Percentiles rank a stretch among this genome's conserved stretches.
phyloP scores from a whole-genome alignment of 2,113 vertebrate species.

The Charina bottae region DNA sequence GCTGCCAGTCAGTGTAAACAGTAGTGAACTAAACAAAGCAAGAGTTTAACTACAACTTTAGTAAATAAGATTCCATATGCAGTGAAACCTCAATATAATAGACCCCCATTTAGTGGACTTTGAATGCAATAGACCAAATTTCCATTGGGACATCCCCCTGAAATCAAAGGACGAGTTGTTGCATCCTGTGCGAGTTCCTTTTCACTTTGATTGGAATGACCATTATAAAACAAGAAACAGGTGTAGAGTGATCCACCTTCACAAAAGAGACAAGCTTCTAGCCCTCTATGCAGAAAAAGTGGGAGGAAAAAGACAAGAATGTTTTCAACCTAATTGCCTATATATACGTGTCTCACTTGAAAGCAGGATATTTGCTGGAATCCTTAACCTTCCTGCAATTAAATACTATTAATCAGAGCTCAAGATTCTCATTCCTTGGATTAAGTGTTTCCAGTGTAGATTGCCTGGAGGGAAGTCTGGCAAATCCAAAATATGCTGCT shows the following conservation, averaged over 20 bases:
- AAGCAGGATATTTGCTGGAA: not conserved
- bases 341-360: not conserved
- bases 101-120: not conserved
- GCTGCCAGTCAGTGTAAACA: not conserved
- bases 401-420: not conserved
- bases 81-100: not conserved
- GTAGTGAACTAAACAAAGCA: not conserved
- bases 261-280: not conserved
- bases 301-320: not conserved
- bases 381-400: not conserved
- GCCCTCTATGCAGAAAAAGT: not conserved
- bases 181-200: not conserved
- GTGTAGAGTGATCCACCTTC: not conserved
- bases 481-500: constrained; percentile 2
- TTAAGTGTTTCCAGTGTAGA: not conserved
- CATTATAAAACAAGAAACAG: not conserved
- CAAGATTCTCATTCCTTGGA: not conserved
- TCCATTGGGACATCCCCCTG: not conserved
- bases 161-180: not conserved
- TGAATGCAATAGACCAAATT: not conserved
- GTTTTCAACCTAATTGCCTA: not conserved
- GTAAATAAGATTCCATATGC: not conserved
- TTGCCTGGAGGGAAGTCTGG: not conserved
- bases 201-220: not conserved
- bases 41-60: not conserved